Evolutionary conservation across 2,113 vertebrate species (phyloP).

Genomic region (Odobenus rosmarus): DNA sequence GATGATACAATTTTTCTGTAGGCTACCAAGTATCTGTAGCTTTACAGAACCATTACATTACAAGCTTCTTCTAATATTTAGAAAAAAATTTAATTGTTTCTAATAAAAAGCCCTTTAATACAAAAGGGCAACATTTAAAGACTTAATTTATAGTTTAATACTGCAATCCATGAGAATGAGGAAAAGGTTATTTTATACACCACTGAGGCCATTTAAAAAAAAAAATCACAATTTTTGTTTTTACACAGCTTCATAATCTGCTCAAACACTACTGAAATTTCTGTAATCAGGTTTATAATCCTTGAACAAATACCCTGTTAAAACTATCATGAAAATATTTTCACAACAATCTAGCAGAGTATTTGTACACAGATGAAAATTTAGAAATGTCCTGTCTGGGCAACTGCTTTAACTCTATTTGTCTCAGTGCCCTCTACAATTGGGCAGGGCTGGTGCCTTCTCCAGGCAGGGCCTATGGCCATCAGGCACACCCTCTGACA

Average conservation of each 20-base stretch:
- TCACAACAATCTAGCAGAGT: neutral
- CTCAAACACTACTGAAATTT: neutral
- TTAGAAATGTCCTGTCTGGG: neutral
- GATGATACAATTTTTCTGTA: neutral
- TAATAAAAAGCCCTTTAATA: conserved; percentile 36
- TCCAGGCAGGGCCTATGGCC: neutral
- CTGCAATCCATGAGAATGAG: neutral
- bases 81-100: neutral
- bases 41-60: neutral
- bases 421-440: neutral
- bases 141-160: neutral
- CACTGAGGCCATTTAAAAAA: neutral
- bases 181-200: neutral
- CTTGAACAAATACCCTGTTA: conserved; percentile 4
- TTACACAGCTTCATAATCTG: conserved; percentile 1
- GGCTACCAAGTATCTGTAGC: neutral
- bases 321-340: neutral
- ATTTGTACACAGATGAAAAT: conserved; percentile 17
- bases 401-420: neutral
- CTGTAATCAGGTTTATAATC: neutral
- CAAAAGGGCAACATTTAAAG: conserved; percentile 2
- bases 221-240: neutral
- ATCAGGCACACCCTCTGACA: neutral
- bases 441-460: neutral
- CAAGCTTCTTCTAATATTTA: neutral